Conservation (phyloP, 35 echinoderm and acorn worm genomes). For the Diadema setosum region DNA sequence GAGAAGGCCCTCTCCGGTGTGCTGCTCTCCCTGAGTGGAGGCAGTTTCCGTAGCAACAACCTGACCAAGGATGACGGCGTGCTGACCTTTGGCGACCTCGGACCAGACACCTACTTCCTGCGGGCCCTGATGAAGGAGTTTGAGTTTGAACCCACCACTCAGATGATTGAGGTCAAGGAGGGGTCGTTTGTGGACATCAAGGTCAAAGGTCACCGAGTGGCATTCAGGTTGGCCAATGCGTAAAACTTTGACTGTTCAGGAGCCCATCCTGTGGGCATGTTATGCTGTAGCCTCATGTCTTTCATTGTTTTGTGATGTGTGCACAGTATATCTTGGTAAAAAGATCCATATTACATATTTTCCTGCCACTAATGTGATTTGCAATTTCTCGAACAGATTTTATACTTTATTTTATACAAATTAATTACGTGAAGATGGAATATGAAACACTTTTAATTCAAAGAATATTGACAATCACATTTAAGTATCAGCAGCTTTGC, state of each 20-base stretch:
- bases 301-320: too few relatives aligned
- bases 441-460: too few relatives aligned
- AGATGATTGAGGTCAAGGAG: conserved; percentile 87
- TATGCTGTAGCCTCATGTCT: too few relatives aligned
- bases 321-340: too few relatives aligned
- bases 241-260: not conserved
- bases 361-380: too few relatives aligned
- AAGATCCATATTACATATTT: too few relatives aligned
- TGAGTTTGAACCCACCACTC: conserved; percentile 76
- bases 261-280: too few relatives aligned
- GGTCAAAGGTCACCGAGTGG: conserved; percentile 88
- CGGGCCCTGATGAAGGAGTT: conserved; percentile 89
- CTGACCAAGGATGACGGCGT: conserved; percentile 56
- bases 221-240: conserved; percentile 92
- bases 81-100: conserved; percentile 48
- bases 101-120: conserved; percentile 80
- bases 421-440: too few relatives aligned
- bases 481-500: too few relatives aligned
- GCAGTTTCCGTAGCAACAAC: conserved; percentile 95
- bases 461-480: too few relatives aligned
- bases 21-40: conserved; percentile 86
- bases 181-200: conserved; percentile 51
- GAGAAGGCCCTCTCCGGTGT: conserved; percentile 67
- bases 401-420: too few relatives aligned
- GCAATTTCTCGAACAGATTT: too few relatives aligned